These are phyloP conservation scores for Mareca strepera DNA, from an alignment of 2,797 vertebrate species.

Conservation along the genomic window DNA sequence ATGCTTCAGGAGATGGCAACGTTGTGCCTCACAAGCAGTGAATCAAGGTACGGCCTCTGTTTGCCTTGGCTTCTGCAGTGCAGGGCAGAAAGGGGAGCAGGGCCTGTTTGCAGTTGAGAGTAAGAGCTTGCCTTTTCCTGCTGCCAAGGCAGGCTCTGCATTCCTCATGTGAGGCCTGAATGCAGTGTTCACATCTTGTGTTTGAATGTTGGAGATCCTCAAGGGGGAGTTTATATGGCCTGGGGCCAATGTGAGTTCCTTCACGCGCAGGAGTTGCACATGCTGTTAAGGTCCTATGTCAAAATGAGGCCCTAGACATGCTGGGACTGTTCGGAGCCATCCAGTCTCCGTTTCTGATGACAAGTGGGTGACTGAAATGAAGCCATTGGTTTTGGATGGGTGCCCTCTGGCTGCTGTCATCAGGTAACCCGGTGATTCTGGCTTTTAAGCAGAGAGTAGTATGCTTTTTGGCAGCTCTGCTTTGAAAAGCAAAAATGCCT, in stretches of 20 bases:
- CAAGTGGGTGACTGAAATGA: neutral
- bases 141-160: neutral
- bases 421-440: neutral
- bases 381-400: neutral
- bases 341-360: neutral
- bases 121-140: neutral
- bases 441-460: neutral
- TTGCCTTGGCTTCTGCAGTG: constrained; percentile 5
- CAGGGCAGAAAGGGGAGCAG: neutral
- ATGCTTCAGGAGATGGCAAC: neutral
- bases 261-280: neutral
- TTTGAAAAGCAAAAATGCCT: neutral
- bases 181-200: neutral
- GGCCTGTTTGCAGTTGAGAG: neutral
- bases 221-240: neutral
- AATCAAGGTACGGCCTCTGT: neutral
- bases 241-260: neutral
- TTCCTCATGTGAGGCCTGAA: neutral
- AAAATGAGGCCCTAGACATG: neutral
- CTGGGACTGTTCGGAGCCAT: neutral
- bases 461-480: neutral
- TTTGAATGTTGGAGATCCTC: neutral
- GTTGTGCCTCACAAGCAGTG: neutral
- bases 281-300: neutral
- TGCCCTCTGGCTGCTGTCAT: neutral